Evolutionary conservation across 2,113 vertebrate genomes (phyloP).

Genomic region (Aviceda subcristata): DNA sequence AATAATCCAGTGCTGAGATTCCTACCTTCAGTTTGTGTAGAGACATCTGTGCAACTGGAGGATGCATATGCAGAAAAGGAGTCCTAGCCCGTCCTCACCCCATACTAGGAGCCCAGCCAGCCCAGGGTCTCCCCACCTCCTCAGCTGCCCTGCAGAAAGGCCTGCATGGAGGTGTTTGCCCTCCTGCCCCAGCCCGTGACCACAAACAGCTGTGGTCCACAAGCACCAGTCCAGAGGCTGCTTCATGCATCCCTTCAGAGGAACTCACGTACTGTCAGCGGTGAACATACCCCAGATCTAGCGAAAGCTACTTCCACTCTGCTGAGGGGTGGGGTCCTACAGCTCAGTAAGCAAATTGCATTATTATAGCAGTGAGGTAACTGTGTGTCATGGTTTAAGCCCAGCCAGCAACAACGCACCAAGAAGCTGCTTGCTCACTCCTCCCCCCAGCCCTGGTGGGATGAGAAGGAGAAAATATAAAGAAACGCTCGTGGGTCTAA

Average conservation of each 20-base stretch:
- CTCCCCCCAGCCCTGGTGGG: too few relatives aligned
- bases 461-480: too few relatives aligned
- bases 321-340: rapidly evolving
- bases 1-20: not conserved
- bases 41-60: not conserved
- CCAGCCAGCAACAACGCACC: too few relatives aligned
- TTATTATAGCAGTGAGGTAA: not conserved
- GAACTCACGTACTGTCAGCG: not conserved
- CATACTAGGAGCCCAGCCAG: not conserved
- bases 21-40: not conserved
- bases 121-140: not conserved
- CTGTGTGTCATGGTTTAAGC: too few relatives aligned
- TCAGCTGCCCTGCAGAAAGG: not conserved
- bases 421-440: too few relatives aligned
- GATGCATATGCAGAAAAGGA: not conserved
- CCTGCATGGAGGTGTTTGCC: not conserved
- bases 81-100: not conserved
- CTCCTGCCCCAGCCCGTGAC: rapidly evolving
- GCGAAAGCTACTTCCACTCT: not conserved
- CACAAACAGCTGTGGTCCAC: not conserved
- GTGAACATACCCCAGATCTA: not conserved
- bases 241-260: not conserved
- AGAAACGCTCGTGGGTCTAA: too few relatives aligned
- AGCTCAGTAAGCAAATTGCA: not conserved
- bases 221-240: not conserved